Evolutionary conservation across 2,888 invertebrate genomes (phyloP), one percentile per base, ranked within the genome.

Genomic region (Troides helena): DNA sequence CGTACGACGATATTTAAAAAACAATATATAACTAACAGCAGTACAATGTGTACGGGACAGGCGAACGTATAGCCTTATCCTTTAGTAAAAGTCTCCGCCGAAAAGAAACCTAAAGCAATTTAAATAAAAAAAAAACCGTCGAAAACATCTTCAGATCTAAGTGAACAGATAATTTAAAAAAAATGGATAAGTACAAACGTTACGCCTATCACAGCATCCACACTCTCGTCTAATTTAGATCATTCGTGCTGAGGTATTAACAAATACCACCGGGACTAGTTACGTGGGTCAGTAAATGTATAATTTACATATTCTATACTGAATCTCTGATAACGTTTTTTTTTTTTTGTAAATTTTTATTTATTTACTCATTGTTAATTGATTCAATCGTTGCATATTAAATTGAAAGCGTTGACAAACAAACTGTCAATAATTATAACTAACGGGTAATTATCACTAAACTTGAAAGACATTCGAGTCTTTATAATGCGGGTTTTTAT

Each of bases 141-240:
- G n/a, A 50, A 50, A 50, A 46, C 62, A 50, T 46, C n/a, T 36
- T 67, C 65, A 67, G 67, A 69, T 71, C 69, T 60, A 67, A 23
- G 46, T 65, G 18, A 64, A 58, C n/a, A 60, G 60, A n/a, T n/a
- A 65, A 39, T 46, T 39, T 58, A 53, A 56, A 30, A 56, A 50
- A 57, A 70, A 70, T 23, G 57, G 67, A 63, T 70, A 70, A 67
- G 70, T 70, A 70, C 70, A 70, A 30, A 67, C 62, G 43, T 53
- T 70, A 56, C 39, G 70, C 60, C 66, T 70, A 67, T 67, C 70
- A 70, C 67, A 67, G 63, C 21, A 59, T 58, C 58, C 36, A 56
- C 53, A 36, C n/a, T 23, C 53, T 63, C 53, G 62, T 66, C 36
- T n/a, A 65, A 65, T 59, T 68, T 59, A 50, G 18, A 14, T 17